These are phyloP conservation scores for Lonchura striata DNA, from an alignment of 2,113 vertebrate species.

Conservation along the genomic window DNA sequence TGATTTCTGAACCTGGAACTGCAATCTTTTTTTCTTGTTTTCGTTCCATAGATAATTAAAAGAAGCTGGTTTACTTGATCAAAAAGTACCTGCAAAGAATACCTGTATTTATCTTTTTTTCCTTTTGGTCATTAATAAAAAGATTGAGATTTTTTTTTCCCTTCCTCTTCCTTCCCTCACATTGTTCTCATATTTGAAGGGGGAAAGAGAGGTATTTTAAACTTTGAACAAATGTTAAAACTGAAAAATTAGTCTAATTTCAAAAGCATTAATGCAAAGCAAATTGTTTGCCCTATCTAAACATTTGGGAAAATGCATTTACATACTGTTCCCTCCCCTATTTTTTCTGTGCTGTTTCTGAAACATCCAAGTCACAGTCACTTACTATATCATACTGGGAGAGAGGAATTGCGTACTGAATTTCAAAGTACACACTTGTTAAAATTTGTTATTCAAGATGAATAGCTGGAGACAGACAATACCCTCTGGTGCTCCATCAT, in stretches of 20 bases:
- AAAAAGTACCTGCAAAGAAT: not conserved
- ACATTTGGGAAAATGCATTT: not conserved
- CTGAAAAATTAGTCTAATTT: not conserved
- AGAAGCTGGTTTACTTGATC: not conserved
- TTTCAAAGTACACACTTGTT: not conserved
- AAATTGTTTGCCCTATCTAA: not conserved
- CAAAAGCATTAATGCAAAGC: not conserved
- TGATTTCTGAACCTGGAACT: not conserved
- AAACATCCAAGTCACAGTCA: not conserved
- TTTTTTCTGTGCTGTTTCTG: not conserved
- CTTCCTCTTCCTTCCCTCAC: not conserved
- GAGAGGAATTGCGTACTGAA: not conserved
- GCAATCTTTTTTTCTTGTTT: not conserved
- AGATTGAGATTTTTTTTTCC: not conserved
- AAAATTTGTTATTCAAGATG: not conserved
- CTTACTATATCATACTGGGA: not conserved
- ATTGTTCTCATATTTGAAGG: not conserved
- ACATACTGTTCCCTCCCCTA: not conserved
- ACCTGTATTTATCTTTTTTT: not conserved
- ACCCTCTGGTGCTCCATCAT: not conserved
- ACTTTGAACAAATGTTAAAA: not conserved
- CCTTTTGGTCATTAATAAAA: not conserved
- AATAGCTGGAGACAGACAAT: not conserved
- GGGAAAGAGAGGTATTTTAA: not conserved
- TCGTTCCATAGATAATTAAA: not conserved